Evolutionary conservation across 2,888 invertebrate species (phyloP).

Genomic region (Hipparchia semele): DNA sequence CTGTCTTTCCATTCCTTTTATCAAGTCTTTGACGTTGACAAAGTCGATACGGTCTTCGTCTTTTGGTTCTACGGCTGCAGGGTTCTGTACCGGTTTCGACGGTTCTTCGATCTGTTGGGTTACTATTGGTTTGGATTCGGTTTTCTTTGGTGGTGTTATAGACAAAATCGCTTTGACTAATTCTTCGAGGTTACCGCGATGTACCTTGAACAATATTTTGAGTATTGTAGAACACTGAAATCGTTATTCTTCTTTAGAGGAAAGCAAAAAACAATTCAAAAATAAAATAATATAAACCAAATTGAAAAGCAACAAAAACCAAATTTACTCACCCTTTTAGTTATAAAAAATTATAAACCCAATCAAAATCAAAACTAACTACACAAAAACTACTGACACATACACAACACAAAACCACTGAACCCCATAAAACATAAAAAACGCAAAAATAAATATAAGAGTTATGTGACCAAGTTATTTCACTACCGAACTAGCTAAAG

Average conservation of each 20-base stretch:
- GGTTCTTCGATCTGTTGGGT: slow-evolving; percentile 60
- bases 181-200: slow-evolving; percentile 81
- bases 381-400: slow-evolving; percentile 37
- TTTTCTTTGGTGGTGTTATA: slow-evolving; percentile 71
- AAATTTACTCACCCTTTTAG: slow-evolving; percentile 42
- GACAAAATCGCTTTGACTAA: slow-evolving; percentile 71
- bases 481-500: background rate
- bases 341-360: slow-evolving; percentile 10
- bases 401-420: slow-evolving; percentile 34
- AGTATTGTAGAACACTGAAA: background rate
- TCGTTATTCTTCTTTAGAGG: background rate
- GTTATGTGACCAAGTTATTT: background rate
- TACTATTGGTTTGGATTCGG: slow-evolving; percentile 58
- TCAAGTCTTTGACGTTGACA: slow-evolving; percentile 83
- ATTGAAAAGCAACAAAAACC: slow-evolving; percentile 37
- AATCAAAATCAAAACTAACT: slow-evolving; percentile 34
- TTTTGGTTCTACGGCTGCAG: slow-evolving; percentile 51
- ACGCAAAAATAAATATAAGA: background rate
- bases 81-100: slow-evolving; percentile 50
- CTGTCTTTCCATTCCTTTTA: slow-evolving; percentile 85
- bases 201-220: slow-evolving; percentile 70
- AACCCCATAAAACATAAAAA: slow-evolving; percentile 26
- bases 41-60: slow-evolving; percentile 80
- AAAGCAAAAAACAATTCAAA: slow-evolving; percentile 29
- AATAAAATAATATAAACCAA: slow-evolving; percentile 26